A percentile compares a stretch with the other conserved stretches of the same genome.
phyloP scores from a whole-genome alignment of 2,113 vertebrate genomes.

The Oreotrochilus melanogaster region DNA sequence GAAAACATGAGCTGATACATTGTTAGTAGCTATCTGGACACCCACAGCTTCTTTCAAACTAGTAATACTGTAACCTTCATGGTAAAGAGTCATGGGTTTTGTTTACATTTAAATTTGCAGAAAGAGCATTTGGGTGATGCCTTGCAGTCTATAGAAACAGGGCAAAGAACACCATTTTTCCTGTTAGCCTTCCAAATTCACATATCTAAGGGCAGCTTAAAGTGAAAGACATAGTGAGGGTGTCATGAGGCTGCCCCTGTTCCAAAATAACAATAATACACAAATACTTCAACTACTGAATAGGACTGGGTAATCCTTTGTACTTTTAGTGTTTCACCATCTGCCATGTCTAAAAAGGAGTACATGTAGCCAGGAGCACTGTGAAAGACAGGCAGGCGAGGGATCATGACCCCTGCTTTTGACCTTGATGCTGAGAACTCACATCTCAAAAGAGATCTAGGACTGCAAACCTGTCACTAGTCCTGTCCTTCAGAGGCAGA shows the following conservation, averaged over 20 bases:
- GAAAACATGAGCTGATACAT: background rate
- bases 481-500: background rate
- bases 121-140: background rate
- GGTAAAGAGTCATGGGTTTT: background rate
- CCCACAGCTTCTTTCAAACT: background rate
- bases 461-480: slow-evolving; percentile 47
- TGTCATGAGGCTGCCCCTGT: accelerated
- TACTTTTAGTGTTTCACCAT: slow-evolving; percentile 62
- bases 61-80: background rate
- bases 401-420: slow-evolving; percentile 58
- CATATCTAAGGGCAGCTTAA: background rate
- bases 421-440: slow-evolving; percentile 59
- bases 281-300: slow-evolving; percentile 52
- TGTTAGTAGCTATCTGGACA: background rate
- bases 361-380: slow-evolving; percentile 57
- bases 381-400: slow-evolving; percentile 39
- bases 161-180: background rate
- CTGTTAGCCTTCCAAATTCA: background rate
- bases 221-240: background rate
- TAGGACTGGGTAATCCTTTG: slow-evolving; percentile 51
- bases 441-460: slow-evolving; percentile 47
- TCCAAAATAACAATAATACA: slow-evolving; percentile 34
- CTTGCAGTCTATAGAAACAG: background rate
- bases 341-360: slow-evolving; percentile 59
- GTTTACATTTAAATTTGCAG: background rate